Base-by-base conservation (phyloP, 1,140 invertebrate species). In the Latrodectus geometricus region DNA sequence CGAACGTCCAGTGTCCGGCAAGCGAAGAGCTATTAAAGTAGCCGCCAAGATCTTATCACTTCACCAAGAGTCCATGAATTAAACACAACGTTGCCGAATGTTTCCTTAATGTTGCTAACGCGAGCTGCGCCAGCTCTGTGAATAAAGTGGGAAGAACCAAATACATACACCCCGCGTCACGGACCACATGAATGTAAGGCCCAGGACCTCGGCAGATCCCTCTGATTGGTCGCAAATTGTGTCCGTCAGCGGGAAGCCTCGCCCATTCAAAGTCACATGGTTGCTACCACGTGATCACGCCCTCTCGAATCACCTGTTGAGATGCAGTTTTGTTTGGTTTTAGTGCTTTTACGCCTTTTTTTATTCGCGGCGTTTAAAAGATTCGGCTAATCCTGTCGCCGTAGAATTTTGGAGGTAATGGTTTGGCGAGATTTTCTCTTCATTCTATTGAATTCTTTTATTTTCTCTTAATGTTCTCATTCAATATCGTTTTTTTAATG, bases 241-340 rank as follows among this genome's bases (percentile, higher is more conserved):
- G 83, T 35, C 74, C 15, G 21, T 85, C 74, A 85, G 20, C n/a
- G 21, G 15, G 2, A 17, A 35, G 74, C n/a, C 50, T 17, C 83
- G 48, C 83, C 83, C 50, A 49, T 54, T 70, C 23, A 48, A 12
- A 3, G 83, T 76, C 83, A 85, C 83, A 74, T 85, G 83, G 73
- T 14, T 8, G 11, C 56, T 35, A 61, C 77, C 83, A 85, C 83
- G 83, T 85, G 83, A 77, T 61, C 23, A 61, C 61, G 61, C 65
- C 50, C 75, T 85, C 75, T 76, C 83, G 83, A 85, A 85, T 85
- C 83, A 85, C 83, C 83, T 85, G 83, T 85, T 85, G 83, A 85
- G 83, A 77, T 35, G 21, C 23, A n/a, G 69, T 74, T 74, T 77
- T 69, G 83, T 85, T 83, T 74, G 52, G 83, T 77, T 70, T 85